Conservation (phyloP, 2,888 invertebrate genomes). For the Trichopria drosophilae region DNA sequence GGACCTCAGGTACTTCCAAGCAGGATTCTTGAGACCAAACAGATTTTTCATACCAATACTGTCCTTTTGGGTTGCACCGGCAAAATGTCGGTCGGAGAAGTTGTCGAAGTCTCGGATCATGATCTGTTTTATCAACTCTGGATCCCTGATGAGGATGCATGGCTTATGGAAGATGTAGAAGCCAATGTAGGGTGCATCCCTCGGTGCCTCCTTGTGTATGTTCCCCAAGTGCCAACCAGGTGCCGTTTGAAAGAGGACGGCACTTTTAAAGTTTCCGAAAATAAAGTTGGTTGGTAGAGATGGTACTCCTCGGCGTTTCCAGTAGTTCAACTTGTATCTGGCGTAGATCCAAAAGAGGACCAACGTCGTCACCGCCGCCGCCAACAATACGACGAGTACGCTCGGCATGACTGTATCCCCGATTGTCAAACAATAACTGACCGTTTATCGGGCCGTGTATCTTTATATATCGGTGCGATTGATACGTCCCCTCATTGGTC, state of each 20-base stretch:
- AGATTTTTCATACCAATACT: conserved; percentile 56
- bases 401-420: too few species aligned
- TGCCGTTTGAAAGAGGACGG: conserved; percentile 45
- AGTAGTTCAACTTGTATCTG: conserved; percentile 47
- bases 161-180: conserved; percentile 61
- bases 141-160: conserved; percentile 57
- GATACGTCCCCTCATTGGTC: too few species aligned
- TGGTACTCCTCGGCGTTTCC: conserved; percentile 48
- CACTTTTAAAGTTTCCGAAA: conserved; percentile 51
- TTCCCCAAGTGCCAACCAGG: conserved; percentile 48
- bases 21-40: conserved; percentile 58
- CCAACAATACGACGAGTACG: conserved; percentile 19
- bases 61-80: conserved; percentile 55
- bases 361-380: conserved; percentile 22
- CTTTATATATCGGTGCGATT: too few species aligned
- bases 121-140: conserved; percentile 59
- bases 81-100: conserved; percentile 59
- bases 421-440: too few species aligned
- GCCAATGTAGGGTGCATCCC: conserved; percentile 55
- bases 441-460: too few species aligned
- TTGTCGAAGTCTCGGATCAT: conserved; percentile 60
- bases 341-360: conserved; percentile 36
- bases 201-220: conserved; percentile 40
- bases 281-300: conserved; percentile 41
- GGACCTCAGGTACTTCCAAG: conserved; percentile 61